Conservation (phyloP, 1,140 invertebrate genomes). For the Achroia grisella region DNA sequence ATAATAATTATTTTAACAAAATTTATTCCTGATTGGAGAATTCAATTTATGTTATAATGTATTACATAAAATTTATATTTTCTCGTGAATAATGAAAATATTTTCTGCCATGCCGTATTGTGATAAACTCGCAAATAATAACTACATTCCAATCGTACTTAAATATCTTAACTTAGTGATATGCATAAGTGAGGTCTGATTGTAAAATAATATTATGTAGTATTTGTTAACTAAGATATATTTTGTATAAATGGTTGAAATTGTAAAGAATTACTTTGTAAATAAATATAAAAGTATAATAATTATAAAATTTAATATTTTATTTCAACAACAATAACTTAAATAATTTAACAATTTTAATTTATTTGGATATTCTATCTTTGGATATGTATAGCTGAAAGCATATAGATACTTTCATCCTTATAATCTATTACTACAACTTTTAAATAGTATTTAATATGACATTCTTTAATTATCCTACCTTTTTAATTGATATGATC, state of each 20-base stretch:
- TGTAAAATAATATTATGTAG: slow-evolving; percentile 68
- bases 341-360: not conserved
- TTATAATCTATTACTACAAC: not conserved
- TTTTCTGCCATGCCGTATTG: slow-evolving; percentile 47
- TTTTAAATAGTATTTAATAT: no score
- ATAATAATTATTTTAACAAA: slow-evolving; percentile 22
- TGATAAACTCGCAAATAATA: slow-evolving; percentile 49
- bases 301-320: slow-evolving; percentile 35
- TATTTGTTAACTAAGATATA: slow-evolving; percentile 69
- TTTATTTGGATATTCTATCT: no score
- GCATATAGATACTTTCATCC: slow-evolving; percentile 5
- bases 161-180: slow-evolving; percentile 47
- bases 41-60: not conserved
- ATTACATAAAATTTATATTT: slow-evolving; percentile 9
- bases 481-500: no score
- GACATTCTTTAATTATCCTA: no score
- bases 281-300: slow-evolving; percentile 60
- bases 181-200: slow-evolving; percentile 58
- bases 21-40: slow-evolving; percentile 8
- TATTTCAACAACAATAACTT: slow-evolving; percentile 8
- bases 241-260: slow-evolving; percentile 72
- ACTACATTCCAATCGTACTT: slow-evolving; percentile 50
- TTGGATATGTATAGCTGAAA: slow-evolving; percentile 1
- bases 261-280: slow-evolving; percentile 71
- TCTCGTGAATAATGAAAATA: slow-evolving; percentile 16